These are phyloP conservation scores for Pipra filicauda DNA, from an alignment of 2,113 vertebrate species.

Conservation along the genomic window DNA sequence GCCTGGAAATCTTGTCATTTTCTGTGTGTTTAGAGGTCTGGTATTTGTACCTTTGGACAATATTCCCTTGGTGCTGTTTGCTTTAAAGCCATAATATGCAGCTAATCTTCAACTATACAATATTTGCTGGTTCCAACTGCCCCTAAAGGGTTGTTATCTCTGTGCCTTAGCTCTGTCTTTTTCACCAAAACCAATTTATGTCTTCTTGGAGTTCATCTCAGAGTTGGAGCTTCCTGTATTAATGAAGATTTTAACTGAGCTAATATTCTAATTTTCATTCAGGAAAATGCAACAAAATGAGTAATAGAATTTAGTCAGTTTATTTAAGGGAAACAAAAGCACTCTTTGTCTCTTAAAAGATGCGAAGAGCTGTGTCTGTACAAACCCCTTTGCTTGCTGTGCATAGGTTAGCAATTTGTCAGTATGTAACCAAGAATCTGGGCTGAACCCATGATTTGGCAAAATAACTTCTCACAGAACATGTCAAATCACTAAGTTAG, in stretches of 20 bases:
- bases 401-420: background rate
- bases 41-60: background rate
- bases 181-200: background rate
- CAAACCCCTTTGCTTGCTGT: background rate
- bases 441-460: background rate
- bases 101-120: background rate
- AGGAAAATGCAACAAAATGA: background rate
- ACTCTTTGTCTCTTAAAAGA: background rate
- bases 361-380: fast-evolving
- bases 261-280: background rate
- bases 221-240: background rate
- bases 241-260: background rate
- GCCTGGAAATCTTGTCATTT: background rate
- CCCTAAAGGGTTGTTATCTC: background rate
- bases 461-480: background rate
- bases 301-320: background rate
- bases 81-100: background rate
- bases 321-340: background rate
- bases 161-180: background rate
- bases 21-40: background rate
- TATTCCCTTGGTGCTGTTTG: background rate
- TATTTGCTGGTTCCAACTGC: background rate
- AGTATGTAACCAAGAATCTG: background rate
- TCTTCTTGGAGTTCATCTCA: background rate
- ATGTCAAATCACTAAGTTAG: background rate